Percentiles rank a stretch among this genome's conserved stretches.
These are phyloP conservation scores for Ylistrum balloti DNA, from an alignment of 1,140 invertebrate species.

Conservation along the genomic window DNA sequence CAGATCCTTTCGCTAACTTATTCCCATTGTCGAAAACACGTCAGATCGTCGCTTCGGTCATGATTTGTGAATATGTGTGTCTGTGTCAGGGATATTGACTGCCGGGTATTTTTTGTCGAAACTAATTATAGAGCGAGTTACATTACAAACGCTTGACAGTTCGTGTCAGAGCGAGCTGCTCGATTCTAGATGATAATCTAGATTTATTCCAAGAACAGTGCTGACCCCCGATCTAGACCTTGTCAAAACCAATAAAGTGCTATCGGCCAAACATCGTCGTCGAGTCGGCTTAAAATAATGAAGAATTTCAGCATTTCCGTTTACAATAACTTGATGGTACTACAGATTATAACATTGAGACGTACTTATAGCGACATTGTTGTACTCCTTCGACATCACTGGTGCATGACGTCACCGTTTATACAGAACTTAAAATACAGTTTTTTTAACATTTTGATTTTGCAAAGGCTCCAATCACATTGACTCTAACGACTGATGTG, in stretches of 20 bases:
- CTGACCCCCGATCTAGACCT: not conserved
- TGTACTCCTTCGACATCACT: no score
- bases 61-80: conserved; percentile 4
- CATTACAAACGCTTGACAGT: conserved; percentile 8
- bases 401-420: no score
- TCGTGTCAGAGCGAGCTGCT: not conserved
- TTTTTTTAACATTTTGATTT: no score
- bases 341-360: no score
- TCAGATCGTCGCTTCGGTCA: not conserved
- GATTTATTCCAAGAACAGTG: conserved; percentile 35
- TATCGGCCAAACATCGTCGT: not conserved
- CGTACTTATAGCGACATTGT: no score
- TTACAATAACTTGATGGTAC: no score
- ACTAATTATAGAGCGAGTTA: not conserved
- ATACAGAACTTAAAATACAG: no score
- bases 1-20: not conserved
- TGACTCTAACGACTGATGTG: no score
- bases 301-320: not conserved
- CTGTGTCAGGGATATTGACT: not conserved
- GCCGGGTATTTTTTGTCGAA: not conserved
- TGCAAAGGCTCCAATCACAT: no score
- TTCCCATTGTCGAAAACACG: not conserved
- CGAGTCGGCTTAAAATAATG: not conserved
- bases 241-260: not conserved
- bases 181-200: not conserved